A percentile compares a stretch with the other conserved stretches of the same genome.
These are phyloP conservation scores for Numida meleagris DNA, from an alignment of 2,113 vertebrate genomes.

Conservation along the genomic window DNA sequence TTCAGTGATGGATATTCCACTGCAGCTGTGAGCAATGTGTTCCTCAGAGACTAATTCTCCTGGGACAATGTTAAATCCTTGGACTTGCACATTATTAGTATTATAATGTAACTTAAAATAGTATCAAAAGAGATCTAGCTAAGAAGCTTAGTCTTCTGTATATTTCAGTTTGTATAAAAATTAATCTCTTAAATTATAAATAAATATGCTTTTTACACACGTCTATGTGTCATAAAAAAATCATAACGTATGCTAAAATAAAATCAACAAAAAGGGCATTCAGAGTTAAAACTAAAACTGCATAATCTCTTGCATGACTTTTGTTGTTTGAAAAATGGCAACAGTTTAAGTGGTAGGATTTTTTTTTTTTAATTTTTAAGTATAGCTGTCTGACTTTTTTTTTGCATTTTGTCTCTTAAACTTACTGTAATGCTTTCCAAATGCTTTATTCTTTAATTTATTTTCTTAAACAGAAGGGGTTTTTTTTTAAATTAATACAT, in stretches of 20 bases:
- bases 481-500: neutral
- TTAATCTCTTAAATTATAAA: neutral
- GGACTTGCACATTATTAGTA: constrained; percentile 40
- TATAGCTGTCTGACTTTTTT: neutral
- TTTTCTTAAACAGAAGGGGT: neutral
- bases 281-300: constrained; percentile 49
- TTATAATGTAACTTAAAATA: constrained; percentile 50
- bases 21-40: constrained; percentile 73
- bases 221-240: neutral
- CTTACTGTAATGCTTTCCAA: neutral
- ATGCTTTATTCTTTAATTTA: neutral
- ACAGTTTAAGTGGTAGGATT: neutral
- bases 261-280: constrained; percentile 30
- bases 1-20: constrained; percentile 63
- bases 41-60: constrained; percentile 53
- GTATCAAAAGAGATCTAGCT: constrained; percentile 3
- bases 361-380: neutral
- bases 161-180: constrained; percentile 44
- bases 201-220: constrained; percentile 16
- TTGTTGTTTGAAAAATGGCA: constrained; percentile 45
- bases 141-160: constrained; percentile 21
- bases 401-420: neutral
- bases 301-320: neutral
- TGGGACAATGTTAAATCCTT: constrained; percentile 28
- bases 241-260: constrained; percentile 8